Base-by-base conservation (phyloP, 2,113 vertebrate species). In the Uropsilus gracilis region DNA sequence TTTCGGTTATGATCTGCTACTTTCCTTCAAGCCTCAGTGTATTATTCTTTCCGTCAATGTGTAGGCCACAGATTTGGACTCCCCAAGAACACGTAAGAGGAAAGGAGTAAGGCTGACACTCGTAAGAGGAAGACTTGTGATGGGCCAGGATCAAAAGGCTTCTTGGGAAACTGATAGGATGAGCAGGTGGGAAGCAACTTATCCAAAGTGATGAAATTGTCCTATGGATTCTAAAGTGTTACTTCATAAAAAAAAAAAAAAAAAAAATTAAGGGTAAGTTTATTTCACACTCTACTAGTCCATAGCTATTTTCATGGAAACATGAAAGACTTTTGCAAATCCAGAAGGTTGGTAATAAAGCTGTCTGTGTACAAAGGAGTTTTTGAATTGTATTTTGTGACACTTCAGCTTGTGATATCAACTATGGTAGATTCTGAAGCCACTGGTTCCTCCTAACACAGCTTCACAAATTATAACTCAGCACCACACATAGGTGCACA, bases 221-320 rank as follows among this genome's bases (percentile, higher is more conserved):
- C 32, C 16, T 37, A 18, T 14, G 13, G 55, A 34, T 72, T 64
- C 57, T 13, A 50, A 0, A 0, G 24, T 61, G 63, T 55, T 95
- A 86, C 0, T 0, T 68, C 53, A 81, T 64, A 22, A 20, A 55
- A 55, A 55, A 44, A 63, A n/a, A 92, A 97, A 83, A 59, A 84
- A 96, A 89, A 72, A 55, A 95, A 76, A 2, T 8, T 85, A 95
- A 90, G 66, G 48, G 57, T 34, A 85, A 72, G 94, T 39, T 77
- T 69, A 91, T 93, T 24, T 91, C 84, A 48, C 55, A 9, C 39
- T 94, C 75, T 71, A 26, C 68, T 8, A 28, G 84, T 18, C 48
- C 4, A 11, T 83, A 14, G 94, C 96, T 91, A 97, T 86, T 97
- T 39, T 89, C 66, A 50, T 32, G 88, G 93, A 82, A 96, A 94